Conservation (phyloP, 2,113 vertebrate genomes). For the Capreolus pygargus region DNA sequence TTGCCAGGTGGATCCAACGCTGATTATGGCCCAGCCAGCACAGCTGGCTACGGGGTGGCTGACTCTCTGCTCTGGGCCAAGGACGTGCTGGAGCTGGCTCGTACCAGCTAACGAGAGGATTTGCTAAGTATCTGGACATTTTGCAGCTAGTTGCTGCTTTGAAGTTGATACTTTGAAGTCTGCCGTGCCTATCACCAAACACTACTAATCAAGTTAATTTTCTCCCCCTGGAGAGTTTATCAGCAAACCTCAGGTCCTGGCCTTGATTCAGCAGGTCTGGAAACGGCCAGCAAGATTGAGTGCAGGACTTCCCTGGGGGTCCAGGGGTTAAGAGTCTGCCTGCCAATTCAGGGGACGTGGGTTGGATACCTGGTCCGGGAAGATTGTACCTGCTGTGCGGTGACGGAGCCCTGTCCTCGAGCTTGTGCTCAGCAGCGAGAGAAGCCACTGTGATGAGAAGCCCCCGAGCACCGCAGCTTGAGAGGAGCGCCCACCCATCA, state of each 20-base stretch:
- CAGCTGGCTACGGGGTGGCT: background rate
- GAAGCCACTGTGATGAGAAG: rapidly evolving
- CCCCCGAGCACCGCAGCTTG: background rate
- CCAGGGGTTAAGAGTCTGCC: background rate
- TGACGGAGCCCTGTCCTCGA: background rate
- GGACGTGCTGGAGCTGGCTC: background rate
- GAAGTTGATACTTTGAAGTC: background rate
- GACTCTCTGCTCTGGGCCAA: background rate
- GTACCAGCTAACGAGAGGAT: background rate
- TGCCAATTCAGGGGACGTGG: background rate
- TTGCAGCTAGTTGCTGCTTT: background rate
- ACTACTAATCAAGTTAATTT: background rate
- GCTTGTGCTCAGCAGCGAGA: background rate
- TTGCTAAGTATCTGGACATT: background rate
- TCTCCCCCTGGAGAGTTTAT: background rate
- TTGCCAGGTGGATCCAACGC: background rate
- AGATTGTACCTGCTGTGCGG: rapidly evolving
- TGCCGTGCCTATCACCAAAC: background rate
- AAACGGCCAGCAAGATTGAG: background rate
- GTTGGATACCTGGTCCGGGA: background rate
- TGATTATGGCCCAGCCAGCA: background rate
- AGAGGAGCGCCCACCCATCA: background rate
- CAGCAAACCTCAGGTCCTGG: background rate
- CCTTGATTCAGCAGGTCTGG: background rate
- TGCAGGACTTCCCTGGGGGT: background rate